Evolutionary conservation across 2,888 invertebrate genomes (phyloP).

Genomic region (Sphaerophoria taeniata): DNA sequence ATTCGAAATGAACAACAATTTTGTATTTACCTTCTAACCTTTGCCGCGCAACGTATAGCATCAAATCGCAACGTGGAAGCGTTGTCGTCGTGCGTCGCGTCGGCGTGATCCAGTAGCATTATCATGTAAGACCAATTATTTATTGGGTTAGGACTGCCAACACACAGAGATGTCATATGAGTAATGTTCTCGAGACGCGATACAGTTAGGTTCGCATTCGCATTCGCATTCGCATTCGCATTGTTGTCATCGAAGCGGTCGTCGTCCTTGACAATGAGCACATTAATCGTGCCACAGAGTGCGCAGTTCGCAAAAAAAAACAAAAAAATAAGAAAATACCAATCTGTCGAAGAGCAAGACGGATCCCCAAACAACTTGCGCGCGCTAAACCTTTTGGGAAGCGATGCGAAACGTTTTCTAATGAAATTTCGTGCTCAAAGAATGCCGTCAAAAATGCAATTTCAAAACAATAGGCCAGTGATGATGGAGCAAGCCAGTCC

Average conservation of each 20-base stretch:
- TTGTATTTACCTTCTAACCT: conserved; percentile 37
- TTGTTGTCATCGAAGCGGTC: background rate
- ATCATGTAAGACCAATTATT: conserved; percentile 69
- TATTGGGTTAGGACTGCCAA: conserved; percentile 32
- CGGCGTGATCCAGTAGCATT: conserved; percentile 69
- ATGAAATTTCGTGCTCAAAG: conserved; percentile 73
- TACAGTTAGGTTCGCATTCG: conserved; percentile 55
- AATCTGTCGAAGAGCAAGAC: conserved; percentile 49
- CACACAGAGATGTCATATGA: conserved; percentile 54
- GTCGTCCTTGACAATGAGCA: conserved; percentile 70
- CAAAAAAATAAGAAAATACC: conserved; percentile 40
- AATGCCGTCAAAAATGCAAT: conserved; percentile 75
- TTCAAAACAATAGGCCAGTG: conserved; percentile 65
- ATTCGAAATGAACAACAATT: conserved; percentile 12
- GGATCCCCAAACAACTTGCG: conserved; percentile 32
- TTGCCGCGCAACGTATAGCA: conserved; percentile 63
- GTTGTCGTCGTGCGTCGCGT: background rate
- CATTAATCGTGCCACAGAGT: conserved; percentile 65
- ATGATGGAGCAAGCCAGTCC: conserved; percentile 33
- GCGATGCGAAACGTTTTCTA: conserved; percentile 60
- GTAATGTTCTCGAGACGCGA: conserved; percentile 62
- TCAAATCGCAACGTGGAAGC: conserved; percentile 17
- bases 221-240: conserved; percentile 3
- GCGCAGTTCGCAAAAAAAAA: conserved; percentile 11
- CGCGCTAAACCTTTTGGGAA: background rate